phyloP scores from a whole-genome alignment of 1,140 invertebrate species.

The Spodoptera frugiperda region DNA sequence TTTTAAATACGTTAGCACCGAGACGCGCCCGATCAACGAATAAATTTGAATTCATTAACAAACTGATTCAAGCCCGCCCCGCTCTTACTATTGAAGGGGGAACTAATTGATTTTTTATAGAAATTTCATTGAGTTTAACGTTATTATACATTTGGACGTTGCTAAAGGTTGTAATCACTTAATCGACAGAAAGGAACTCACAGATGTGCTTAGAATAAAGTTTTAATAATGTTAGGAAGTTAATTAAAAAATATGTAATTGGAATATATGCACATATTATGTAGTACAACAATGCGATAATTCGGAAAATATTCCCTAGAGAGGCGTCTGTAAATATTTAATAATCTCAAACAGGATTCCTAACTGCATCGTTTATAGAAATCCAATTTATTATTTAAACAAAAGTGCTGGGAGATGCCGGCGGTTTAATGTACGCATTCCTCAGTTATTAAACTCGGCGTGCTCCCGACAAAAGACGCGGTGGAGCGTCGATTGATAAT shows the following conservation, averaged over 20 bases:
- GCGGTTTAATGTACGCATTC: slow-evolving; percentile 79
- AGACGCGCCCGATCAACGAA: slow-evolving; percentile 79
- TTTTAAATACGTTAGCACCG: slow-evolving; percentile 84
- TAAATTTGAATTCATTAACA: slow-evolving; percentile 86
- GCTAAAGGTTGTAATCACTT: background rate
- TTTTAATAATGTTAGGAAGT: no score
- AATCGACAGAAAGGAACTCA: background rate
- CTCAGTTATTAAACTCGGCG: slow-evolving; percentile 72
- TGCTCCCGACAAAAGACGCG: slow-evolving; percentile 73
- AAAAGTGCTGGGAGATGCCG: slow-evolving; percentile 75
- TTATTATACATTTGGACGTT: background rate
- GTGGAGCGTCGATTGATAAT: slow-evolving; percentile 80
- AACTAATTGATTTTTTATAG: slow-evolving; percentile 77
- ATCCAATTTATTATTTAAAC: slow-evolving; percentile 83
- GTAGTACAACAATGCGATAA: slow-evolving; percentile 35
- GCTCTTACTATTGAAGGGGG: slow-evolving; percentile 77
- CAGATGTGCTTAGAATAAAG: background rate
- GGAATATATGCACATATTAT: slow-evolving; percentile 7
- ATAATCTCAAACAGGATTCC: slow-evolving; percentile 63
- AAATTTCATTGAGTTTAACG: slow-evolving; percentile 30
- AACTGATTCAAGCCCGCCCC: slow-evolving; percentile 78
- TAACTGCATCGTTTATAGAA: slow-evolving; percentile 70
- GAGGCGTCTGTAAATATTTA: slow-evolving; percentile 59
- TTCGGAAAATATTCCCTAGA: slow-evolving; percentile 56
- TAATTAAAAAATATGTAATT: slow-evolving; percentile 2